A percentile compares a stretch with the other conserved stretches of the same genome.
phyloP scores from a whole-genome alignment of 2,113 vertebrate genomes.

The Gymnocephalus cernua region DNA sequence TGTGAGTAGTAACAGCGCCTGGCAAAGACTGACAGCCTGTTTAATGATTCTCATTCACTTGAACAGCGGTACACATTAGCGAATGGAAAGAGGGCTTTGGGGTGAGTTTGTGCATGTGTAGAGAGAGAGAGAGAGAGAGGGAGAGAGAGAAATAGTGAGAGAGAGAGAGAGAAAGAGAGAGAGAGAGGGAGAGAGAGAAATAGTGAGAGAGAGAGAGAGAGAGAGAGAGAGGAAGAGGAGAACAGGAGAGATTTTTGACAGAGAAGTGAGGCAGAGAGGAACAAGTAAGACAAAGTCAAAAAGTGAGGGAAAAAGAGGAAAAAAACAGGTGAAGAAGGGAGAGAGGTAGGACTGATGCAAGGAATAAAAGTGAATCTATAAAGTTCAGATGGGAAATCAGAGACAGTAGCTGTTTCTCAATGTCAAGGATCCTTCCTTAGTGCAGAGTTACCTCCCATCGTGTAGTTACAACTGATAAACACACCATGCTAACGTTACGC shows the following conservation, averaged over 20 bases:
- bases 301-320: background rate
- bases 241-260: too few relatives aligned
- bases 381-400: background rate
- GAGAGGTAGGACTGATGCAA: background rate
- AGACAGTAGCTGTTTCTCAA: too few relatives aligned
- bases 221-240: background rate
- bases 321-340: background rate
- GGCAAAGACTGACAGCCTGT: constrained; percentile 23
- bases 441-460: too few relatives aligned
- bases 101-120: background rate
- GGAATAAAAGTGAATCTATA: background rate
- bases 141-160: background rate
- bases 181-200: background rate
- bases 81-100: background rate
- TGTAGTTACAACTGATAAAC: too few relatives aligned
- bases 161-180: background rate
- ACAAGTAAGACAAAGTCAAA: background rate
- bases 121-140: background rate
- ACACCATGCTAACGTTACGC: too few relatives aligned
- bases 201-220: background rate
- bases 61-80: constrained; percentile 23
- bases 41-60: constrained; percentile 50
- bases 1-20: background rate
- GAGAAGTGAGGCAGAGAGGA: background rate
- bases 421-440: too few relatives aligned